phyloP scores from a whole-genome alignment of 2,888 invertebrate genomes.

The Poecilobothrus nobilitatus region DNA sequence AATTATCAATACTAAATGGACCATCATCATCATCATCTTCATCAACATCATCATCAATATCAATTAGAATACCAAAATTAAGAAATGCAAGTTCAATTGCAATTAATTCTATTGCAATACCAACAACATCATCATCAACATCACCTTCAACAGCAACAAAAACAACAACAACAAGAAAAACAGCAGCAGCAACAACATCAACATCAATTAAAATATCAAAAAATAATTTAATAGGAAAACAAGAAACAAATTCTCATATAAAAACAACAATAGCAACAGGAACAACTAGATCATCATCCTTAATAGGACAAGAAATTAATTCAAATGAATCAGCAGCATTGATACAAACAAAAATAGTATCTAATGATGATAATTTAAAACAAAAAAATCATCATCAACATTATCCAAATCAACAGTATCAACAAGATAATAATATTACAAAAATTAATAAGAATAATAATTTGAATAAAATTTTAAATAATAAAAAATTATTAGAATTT shows the following conservation, averaged over 20 bases:
- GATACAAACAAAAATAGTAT: too few species aligned
- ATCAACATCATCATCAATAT: too few species aligned
- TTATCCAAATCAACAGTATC: not conserved
- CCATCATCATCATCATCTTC: too few species aligned
- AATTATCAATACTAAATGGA: not conserved
- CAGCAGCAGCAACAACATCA: not conserved
- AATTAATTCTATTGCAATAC: not conserved
- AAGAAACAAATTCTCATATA: too few species aligned
- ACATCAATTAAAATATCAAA: not conserved
- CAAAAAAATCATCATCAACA: constrained; percentile 11
- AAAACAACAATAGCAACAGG: not conserved
- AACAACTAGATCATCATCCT: not conserved
- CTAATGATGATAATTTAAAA: not conserved
- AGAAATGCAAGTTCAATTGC: constrained; percentile 1
- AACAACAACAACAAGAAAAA: not conserved
- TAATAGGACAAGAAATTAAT: not conserved
- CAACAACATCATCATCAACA: not conserved
- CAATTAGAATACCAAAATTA: not conserved
- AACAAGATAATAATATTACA: not conserved
- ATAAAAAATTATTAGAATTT: constrained; percentile 26
- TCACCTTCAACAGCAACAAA: not conserved
- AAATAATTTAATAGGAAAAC: not conserved
- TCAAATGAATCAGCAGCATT: not conserved
- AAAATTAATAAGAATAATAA: not conserved
- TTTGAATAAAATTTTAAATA: not conserved